A percentile compares a stretch with the other conserved stretches of the same genome.
phyloP scores from a whole-genome alignment of 2,797 vertebrate genomes.

The Arremon brunneinucha region DNA sequence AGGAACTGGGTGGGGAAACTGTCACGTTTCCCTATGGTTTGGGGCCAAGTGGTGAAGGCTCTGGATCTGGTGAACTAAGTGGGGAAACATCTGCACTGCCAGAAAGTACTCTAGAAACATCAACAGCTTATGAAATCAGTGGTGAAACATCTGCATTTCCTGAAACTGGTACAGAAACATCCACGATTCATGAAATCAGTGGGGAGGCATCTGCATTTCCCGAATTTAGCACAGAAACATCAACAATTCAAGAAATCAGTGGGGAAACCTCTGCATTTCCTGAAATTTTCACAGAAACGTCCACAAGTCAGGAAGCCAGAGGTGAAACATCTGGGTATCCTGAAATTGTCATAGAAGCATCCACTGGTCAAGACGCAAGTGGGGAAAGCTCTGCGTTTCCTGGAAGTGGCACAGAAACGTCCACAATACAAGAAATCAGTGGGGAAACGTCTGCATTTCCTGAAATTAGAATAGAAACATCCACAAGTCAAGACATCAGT shows the following conservation, averaged over 20 bases:
- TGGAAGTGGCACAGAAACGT: conserved; percentile 39
- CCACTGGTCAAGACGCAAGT: not conserved
- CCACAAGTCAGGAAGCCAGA: not conserved
- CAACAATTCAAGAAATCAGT: not conserved
- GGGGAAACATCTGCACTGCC: conserved; percentile 41
- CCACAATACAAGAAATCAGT: conserved; percentile 40
- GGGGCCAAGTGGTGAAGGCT: conserved; percentile 69
- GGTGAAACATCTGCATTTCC: conserved; percentile 72
- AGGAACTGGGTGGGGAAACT: conserved; percentile 78
- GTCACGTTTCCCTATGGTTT: conserved; percentile 34
- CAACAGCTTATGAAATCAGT: conserved; percentile 61
- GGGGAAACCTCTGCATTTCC: conserved; percentile 28
- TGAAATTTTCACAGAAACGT: not conserved
- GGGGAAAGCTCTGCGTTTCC: not conserved
- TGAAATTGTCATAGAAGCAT: not conserved
- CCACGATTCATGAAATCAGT: not conserved
- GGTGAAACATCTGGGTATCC: conserved; percentile 8
- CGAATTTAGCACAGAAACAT: conserved; percentile 23
- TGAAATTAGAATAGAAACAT: not conserved
- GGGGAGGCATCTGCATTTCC: conserved; percentile 33
- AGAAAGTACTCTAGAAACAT: conserved; percentile 70
- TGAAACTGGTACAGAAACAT: not conserved
- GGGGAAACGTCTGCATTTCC: conserved; percentile 59
- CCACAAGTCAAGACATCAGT: not conserved
- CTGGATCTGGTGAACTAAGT: conserved; percentile 58